Base-by-base conservation (phyloP, 2,888 invertebrate species). In the Rosalia funebris region DNA sequence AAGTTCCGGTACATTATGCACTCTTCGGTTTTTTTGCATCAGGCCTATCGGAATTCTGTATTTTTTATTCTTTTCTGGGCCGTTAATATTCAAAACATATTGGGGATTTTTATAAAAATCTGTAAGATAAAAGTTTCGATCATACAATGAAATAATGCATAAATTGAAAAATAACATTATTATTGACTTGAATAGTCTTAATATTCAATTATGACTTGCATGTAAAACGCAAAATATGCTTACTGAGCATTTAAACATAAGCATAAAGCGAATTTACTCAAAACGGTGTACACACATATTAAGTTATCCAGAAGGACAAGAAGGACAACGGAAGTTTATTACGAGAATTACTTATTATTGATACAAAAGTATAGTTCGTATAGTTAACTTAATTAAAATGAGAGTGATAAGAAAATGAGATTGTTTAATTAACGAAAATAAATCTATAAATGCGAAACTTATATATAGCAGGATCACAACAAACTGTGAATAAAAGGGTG, bases 1-100 rank as follows among this genome's bases (percentile, higher is more conserved):
- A 16, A 98, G 87, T 76, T 97, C 96, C 32, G 92, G 87, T 0
- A 96, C 96, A 0, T 97, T 96, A 79, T 93, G 89, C 9, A 94
- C 90, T 66, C 97, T 88, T 31, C 96, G 88, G 83, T 96, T 95
- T 82, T 98, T 97, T 80, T 98, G 98, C 93, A 97, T 95, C 1
- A 98, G 84, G 0, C 94, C 96, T 20, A 95, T 88, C 73, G 98
- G 93, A 31, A 94, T 90, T 0, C 96, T 96, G 83, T 96, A 96
- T 76, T 92, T 91, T 65, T 91, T 91, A 65, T 94, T 92, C 60
- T 92, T 92, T 37, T 88, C 92, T 52, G 94, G 95, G 45, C 88
- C 87, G 12, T 82, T 86, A 66, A 98, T 81, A 0, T 89, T 89
- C 41, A 98, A 88, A 0, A 89, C 87, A 80, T 93, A 97, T 79